These are phyloP conservation scores for Tetramorium simillimum DNA, from an alignment of 1,140 invertebrate species.

Conservation along the genomic window DNA sequence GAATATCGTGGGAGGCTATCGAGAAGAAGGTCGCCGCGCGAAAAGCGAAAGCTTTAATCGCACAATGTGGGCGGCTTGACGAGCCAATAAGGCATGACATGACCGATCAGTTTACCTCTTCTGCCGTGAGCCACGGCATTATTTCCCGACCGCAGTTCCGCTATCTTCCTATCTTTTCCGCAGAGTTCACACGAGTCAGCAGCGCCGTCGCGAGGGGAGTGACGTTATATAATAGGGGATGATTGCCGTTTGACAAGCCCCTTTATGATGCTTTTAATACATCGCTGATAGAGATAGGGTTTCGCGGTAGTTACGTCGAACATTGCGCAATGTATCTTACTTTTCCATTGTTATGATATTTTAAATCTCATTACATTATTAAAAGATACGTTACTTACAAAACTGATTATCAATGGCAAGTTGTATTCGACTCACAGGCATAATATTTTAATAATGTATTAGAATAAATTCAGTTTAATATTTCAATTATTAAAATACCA, in stretches of 20 bases:
- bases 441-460: no score
- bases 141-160: constrained; percentile 70
- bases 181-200: constrained; percentile 81
- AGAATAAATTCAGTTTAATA: neutral
- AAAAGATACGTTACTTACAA: neutral
- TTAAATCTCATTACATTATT: constrained; percentile 13
- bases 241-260: constrained; percentile 82
- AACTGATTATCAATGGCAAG: neutral
- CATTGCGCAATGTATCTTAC: constrained; percentile 17
- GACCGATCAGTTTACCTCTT: constrained; percentile 81
- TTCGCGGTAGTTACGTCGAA: constrained; percentile 37
- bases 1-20: constrained; percentile 66
- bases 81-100: constrained; percentile 81
- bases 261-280: constrained; percentile 75
- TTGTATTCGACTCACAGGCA: no score
- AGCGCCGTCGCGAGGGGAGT: constrained; percentile 70
- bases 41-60: constrained; percentile 75
- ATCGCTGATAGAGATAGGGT: constrained; percentile 73
- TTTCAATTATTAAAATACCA: no score
- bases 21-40: constrained; percentile 49
- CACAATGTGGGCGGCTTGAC: constrained; percentile 82
- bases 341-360: neutral
- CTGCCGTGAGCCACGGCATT: constrained; percentile 60
- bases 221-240: constrained; percentile 82
- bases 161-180: constrained; percentile 79